Conservation (phyloP, 2,888 invertebrate genomes). For the Petrophora chlorosata region DNA sequence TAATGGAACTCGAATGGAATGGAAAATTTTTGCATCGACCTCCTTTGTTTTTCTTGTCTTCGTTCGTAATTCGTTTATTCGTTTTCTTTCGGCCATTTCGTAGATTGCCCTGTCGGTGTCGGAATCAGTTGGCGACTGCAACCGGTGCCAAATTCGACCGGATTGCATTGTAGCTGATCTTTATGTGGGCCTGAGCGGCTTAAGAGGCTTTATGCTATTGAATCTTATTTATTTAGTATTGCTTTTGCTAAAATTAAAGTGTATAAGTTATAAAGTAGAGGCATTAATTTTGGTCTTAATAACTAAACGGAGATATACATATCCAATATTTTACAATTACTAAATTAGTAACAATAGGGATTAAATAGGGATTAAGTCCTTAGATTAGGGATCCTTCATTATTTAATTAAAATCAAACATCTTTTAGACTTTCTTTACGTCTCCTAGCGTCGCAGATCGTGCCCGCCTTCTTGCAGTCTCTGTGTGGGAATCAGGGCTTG, state of each 20-base stretch:
- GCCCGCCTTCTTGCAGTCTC: too few relatives aligned
- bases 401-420: too few relatives aligned
- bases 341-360: too few relatives aligned
- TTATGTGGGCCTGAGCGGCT: slow-evolving; percentile 26
- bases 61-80: slow-evolving; percentile 43
- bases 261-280: too few relatives aligned
- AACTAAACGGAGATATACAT: too few relatives aligned
- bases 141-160: slow-evolving; percentile 32
- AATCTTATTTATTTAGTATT: slow-evolving; percentile 24
- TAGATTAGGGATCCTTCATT: too few relatives aligned
- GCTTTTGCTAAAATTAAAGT: slow-evolving; percentile 9
- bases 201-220: slow-evolving; percentile 31
- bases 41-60: slow-evolving; percentile 49
- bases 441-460: too few relatives aligned
- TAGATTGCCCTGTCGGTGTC: slow-evolving; percentile 34
- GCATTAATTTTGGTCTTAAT: too few relatives aligned
- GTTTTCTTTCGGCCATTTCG: slow-evolving; percentile 33
- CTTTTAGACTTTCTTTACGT: too few relatives aligned
- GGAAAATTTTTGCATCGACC: slow-evolving; percentile 48
- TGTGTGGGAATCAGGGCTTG: too few relatives aligned
- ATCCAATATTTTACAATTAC: too few relatives aligned
- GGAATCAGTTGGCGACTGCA: slow-evolving; percentile 28
- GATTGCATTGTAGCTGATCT: slow-evolving; percentile 31
- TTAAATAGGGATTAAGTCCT: too few relatives aligned
- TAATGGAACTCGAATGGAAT: slow-evolving; percentile 60